Conservation (phyloP, 2,113 vertebrate species). For the Psilopogon haemacephalus region DNA sequence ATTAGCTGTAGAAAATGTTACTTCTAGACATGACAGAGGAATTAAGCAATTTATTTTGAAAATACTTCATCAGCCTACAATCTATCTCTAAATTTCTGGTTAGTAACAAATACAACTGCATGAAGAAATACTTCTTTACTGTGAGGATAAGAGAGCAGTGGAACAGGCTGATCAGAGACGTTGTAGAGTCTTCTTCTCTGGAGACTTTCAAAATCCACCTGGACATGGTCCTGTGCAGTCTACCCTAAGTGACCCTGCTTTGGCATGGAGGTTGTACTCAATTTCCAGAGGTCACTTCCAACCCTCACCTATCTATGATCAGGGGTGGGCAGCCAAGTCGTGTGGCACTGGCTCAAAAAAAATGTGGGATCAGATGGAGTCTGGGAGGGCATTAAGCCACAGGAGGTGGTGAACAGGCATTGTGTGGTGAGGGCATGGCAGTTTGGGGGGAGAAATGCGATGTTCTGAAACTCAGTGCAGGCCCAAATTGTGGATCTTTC, state of each 20-base stretch:
- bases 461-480: background rate
- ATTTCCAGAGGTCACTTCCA: too few relatives aligned
- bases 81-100: background rate
- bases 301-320: too few relatives aligned
- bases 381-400: rapidly evolving
- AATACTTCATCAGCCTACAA: background rate
- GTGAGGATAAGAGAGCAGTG: too few relatives aligned
- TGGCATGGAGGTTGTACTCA: too few relatives aligned
- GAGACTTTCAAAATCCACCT: too few relatives aligned
- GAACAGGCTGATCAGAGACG: too few relatives aligned
- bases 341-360: background rate
- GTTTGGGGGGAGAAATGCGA: background rate
- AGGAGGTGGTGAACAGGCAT: background rate
- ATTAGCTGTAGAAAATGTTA: background rate
- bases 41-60: background rate
- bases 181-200: too few relatives aligned
- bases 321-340: rapidly evolving
- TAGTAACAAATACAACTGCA: background rate
- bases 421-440: rapidly evolving
- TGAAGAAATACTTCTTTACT: too few relatives aligned
- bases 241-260: too few relatives aligned
- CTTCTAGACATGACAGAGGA: background rate
- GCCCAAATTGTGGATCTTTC: rapidly evolving
- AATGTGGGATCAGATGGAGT: rapidly evolving
- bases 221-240: too few relatives aligned